A percentile compares a stretch with the other conserved stretches of the same genome.
Evolutionary conservation across 2,113 vertebrate genomes (phyloP).

Genomic region (Poeciliopsis prolifica): DNA sequence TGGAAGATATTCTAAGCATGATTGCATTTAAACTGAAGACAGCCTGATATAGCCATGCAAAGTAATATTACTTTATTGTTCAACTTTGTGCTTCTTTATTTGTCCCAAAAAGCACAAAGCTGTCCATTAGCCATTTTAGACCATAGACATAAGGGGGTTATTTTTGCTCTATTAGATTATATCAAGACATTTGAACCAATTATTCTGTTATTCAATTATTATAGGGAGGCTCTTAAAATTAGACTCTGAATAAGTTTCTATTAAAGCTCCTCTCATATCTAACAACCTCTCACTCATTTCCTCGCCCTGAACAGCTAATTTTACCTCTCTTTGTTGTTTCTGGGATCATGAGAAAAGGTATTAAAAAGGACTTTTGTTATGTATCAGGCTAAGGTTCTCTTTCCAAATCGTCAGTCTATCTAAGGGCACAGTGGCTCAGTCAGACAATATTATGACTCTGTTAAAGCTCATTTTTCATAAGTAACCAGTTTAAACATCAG

Average conservation of each 20-base stretch:
- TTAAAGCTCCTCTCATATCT: background rate
- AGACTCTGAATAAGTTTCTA: background rate
- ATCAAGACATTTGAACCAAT: background rate
- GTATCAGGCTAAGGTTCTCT: conserved; percentile 29
- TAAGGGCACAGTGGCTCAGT: conserved; percentile 42
- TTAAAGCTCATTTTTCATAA: conserved; percentile 5
- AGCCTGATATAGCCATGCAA: background rate
- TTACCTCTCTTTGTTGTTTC: conserved; percentile 8
- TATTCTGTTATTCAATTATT: background rate
- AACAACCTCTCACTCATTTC: background rate
- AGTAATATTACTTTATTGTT: background rate
- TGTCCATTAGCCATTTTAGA: background rate
- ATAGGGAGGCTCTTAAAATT: conserved; percentile 2
- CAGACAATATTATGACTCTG: conserved; percentile 21
- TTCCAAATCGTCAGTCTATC: conserved; percentile 36
- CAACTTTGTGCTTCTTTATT: background rate
- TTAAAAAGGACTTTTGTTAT: conserved; percentile 40
- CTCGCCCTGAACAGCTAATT: conserved; percentile 4
- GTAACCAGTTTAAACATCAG: background rate
- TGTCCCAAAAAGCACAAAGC: background rate
- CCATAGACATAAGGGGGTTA: background rate
- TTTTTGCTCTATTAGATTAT: background rate
- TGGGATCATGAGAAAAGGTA: conserved; percentile 17
- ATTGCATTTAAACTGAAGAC: background rate
- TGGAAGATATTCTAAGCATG: background rate